phyloP scores from a whole-genome alignment of 2,888 invertebrate species.

The Clepsis dumicolana region DNA sequence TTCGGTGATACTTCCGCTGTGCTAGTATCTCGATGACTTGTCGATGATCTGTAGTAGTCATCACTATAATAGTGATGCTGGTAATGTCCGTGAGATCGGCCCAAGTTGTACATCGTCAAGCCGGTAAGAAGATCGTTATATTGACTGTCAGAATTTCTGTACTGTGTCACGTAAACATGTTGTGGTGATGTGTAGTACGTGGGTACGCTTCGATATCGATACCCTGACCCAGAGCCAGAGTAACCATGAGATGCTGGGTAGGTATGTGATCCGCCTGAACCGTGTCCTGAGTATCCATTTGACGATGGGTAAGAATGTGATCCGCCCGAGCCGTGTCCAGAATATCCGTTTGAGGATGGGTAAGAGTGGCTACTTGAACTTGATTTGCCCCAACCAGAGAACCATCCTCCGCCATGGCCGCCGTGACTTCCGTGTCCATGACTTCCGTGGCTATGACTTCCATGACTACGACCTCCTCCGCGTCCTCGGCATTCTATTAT shows the following conservation, averaged over 20 bases:
- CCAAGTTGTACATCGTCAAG: constrained; percentile 46
- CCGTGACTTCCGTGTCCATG: background rate
- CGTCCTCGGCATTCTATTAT: constrained; percentile 28
- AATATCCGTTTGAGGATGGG: no score
- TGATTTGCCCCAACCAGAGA: background rate
- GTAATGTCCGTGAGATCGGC: constrained; percentile 43
- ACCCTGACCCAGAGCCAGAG: constrained; percentile 31
- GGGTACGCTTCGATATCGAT: constrained; percentile 19
- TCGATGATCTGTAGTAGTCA: constrained; percentile 34
- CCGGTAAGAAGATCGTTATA: constrained; percentile 47
- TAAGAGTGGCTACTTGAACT: background rate
- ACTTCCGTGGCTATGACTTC: constrained; percentile 14
- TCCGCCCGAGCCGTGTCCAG: background rate
- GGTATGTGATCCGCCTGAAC: constrained; percentile 25
- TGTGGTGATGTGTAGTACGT: constrained; percentile 45
- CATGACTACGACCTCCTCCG: constrained; percentile 13
- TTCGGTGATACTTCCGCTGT: background rate
- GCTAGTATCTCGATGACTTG: constrained; percentile 6
- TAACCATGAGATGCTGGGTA: constrained; percentile 26
- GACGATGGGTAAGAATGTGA: constrained; percentile 11
- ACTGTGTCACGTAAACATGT: constrained; percentile 43
- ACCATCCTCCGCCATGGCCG: background rate
- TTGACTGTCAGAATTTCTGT: constrained; percentile 43
- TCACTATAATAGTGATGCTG: constrained; percentile 45
- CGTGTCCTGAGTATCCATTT: constrained; percentile 30